phyloP scores from a whole-genome alignment of 1,140 invertebrate species.

The Lordiphosa stackelbergi region DNA sequence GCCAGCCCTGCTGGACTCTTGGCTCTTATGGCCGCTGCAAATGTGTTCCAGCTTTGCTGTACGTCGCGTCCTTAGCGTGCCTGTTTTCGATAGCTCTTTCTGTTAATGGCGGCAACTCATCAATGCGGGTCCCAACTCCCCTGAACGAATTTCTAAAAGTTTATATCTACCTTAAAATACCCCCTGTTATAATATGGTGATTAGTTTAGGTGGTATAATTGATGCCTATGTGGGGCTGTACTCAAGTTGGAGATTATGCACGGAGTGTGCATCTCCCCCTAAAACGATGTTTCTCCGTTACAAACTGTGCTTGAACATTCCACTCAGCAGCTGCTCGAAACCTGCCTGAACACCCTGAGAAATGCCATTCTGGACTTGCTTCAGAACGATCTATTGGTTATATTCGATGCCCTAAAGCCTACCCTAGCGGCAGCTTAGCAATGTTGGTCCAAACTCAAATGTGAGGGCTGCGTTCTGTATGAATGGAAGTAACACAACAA shows the following conservation, averaged over 20 bases:
- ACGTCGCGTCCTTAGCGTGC: slow-evolving; percentile 23
- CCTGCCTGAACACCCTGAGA: slow-evolving; percentile 57
- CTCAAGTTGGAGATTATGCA: slow-evolving; percentile 58
- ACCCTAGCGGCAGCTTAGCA: slow-evolving; percentile 28
- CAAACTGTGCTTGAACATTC: slow-evolving; percentile 38
- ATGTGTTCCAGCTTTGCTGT: slow-evolving; percentile 56
- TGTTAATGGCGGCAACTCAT: slow-evolving; percentile 62
- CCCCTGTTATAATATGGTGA: no score
- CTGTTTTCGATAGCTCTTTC: slow-evolving; percentile 57
- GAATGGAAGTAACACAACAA: no score
- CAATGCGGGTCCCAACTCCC: slow-evolving; percentile 47
- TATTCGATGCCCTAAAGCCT: slow-evolving; percentile 58
- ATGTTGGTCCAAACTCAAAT: slow-evolving; percentile 44
- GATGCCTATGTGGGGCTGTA: slow-evolving; percentile 50
- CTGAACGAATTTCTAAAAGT: slow-evolving; percentile 41
- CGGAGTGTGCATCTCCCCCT: slow-evolving; percentile 38
- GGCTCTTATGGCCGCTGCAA: slow-evolving; percentile 67
- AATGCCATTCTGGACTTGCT: slow-evolving; percentile 52
- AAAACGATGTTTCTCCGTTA: slow-evolving; percentile 59
- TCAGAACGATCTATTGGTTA: slow-evolving; percentile 46
- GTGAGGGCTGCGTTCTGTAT: slow-evolving; percentile 50
- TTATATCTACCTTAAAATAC: slow-evolving; percentile 47
- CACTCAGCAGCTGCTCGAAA: slow-evolving; percentile 49
- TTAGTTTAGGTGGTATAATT: no score
- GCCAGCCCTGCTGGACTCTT: slow-evolving; percentile 48